Evolutionary conservation across 1,140 invertebrate genomes (phyloP).

Genomic region (Zaprionus camerounensis): DNA sequence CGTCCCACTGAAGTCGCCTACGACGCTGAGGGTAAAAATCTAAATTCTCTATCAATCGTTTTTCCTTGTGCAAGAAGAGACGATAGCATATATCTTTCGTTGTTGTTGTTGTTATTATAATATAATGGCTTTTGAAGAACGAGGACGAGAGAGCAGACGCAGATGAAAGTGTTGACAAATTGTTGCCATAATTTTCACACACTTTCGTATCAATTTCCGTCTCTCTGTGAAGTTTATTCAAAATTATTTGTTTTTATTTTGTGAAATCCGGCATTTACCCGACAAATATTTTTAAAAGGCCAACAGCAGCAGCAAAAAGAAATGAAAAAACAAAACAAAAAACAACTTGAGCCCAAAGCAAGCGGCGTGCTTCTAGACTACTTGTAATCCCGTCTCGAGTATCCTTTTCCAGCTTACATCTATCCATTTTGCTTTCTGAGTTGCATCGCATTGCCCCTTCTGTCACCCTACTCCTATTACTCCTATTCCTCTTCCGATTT

Average conservation of each 20-base stretch:
- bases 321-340: conserved; percentile 20
- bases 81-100: conserved; percentile 52
- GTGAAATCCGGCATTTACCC: conserved; percentile 59
- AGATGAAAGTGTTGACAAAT: conserved; percentile 70
- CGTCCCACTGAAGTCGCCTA: conserved; percentile 88
- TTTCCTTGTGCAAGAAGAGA: conserved; percentile 68
- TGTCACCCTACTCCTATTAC: neutral
- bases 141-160: conserved; percentile 26
- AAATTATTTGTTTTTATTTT: conserved; percentile 51
- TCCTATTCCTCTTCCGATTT: conserved; percentile 29
- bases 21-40: conserved; percentile 88
- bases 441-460: conserved; percentile 60
- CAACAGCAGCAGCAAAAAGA: conserved; percentile 68
- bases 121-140: conserved; percentile 41
- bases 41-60: conserved; percentile 57
- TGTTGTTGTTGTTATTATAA: conserved; percentile 68
- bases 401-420: conserved; percentile 29
- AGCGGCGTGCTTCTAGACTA: conserved; percentile 64
- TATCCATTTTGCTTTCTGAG: conserved; percentile 45
- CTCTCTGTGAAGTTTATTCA: conserved; percentile 54
- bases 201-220: conserved; percentile 43
- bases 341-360: conserved; percentile 49
- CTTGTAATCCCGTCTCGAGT: conserved; percentile 31
- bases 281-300: conserved; percentile 41
- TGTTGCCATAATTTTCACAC: conserved; percentile 67